These are phyloP conservation scores for Cepaea nemoralis DNA, from an alignment of 1,140 invertebrate genomes.

Conservation along the genomic window DNA sequence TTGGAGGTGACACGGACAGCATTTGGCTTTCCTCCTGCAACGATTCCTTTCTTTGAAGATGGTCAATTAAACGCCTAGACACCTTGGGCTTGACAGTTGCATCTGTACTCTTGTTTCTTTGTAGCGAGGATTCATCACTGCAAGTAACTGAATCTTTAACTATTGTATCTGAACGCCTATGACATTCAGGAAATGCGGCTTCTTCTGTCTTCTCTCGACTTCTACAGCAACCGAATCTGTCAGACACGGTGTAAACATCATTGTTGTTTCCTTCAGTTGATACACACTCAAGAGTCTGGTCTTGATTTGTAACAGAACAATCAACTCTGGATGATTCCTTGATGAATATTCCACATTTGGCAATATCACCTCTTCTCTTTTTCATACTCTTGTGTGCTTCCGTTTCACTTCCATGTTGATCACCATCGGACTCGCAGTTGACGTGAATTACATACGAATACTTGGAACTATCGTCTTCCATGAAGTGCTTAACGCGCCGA, in stretches of 20 bases:
- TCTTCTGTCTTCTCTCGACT: too few relatives aligned
- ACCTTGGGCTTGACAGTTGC: not conserved
- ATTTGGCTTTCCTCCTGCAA: not conserved
- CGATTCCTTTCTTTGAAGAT: slow-evolving; percentile 7
- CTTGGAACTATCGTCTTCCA: not conserved
- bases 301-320: too few relatives aligned
- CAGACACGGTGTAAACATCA: too few relatives aligned
- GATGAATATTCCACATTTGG: not conserved
- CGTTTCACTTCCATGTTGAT: not conserved
- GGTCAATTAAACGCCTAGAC: not conserved
- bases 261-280: too few relatives aligned
- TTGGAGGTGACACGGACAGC: too few relatives aligned
- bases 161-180: too few relatives aligned
- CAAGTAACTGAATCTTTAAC: too few relatives aligned
- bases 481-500: not conserved
- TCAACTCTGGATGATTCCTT: not conserved
- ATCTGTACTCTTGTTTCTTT: too few relatives aligned
- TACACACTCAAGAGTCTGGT: too few relatives aligned
- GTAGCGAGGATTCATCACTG: too few relatives aligned
- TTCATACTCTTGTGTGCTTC: not conserved
- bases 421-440: not conserved
- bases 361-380: not conserved
- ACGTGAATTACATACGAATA: not conserved
- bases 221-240: too few relatives aligned
- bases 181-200: too few relatives aligned